Base-by-base conservation (phyloP, 2,113 vertebrate species). In the Sinocyclocheilus maitianheensis region DNA sequence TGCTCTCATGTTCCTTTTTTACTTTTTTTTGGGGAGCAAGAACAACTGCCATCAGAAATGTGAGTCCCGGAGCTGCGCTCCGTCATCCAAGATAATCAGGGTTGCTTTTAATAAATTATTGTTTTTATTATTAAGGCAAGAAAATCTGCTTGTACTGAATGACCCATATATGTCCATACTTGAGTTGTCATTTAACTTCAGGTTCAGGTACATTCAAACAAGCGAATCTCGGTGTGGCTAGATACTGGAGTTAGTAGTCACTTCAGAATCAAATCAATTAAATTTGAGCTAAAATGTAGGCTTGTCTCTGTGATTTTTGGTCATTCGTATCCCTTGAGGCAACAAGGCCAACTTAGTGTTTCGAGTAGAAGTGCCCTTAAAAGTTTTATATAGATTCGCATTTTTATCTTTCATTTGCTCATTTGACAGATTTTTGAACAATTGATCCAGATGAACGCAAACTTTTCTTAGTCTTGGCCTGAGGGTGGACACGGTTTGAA, bases 381-480 rank as follows among this genome's bases (percentile, higher is more conserved):
- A 10, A 10, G 46, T 48, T 48, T 48, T 48, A 48, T 4, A 30
- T 30, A 26, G 2, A 37, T 37, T 37, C 13, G 69, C 37, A 72
- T 72, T n/a, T 34, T 30, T 12, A 12, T 67, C 7, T 58, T 30
- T 60, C 11, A 48, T 62, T n/a, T 5, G 58, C n/a, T 46, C 46
- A 30, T 22, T 90, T 90, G 91, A 85, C 90, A 96, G 95, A 89
- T 95, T 94, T 86, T 87, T 96, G 5, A 87, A 94, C 93, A 83
- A 90, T 95, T 91, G 93, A 95, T 84, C 94, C 95, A 72, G 94
- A 96, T 81, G 89, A 89, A 24, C 85, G 91, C 86, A 95, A 95
- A 89, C 89, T 96, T 88, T 89, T 94, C 24, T 95, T 89, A 95
- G 96, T 55, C 93, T 95, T 4, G 94, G 95, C 48, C 91, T 96